Evolutionary conservation across 1,140 invertebrate species (phyloP), one percentile per base, ranked within the genome.

Genomic region (Heliconius hewitsoni): DNA sequence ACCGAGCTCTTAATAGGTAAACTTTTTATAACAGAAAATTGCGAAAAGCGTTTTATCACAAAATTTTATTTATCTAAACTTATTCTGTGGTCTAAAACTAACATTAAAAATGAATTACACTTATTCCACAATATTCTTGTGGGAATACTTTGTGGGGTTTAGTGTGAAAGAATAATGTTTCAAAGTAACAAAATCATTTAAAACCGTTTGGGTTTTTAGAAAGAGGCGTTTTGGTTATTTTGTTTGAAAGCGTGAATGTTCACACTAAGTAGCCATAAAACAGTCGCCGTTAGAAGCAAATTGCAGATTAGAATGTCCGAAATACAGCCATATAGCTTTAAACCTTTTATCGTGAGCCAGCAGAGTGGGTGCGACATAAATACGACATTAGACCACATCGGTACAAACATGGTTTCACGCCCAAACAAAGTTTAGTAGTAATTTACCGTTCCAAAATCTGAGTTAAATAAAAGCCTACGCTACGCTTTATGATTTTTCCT

Each of bases 321-420:
- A 85, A 84, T 85, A 85, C 81, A 82, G 82, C 77, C 82, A 84
- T 81, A 85, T 74, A 84, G 84, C 84, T 84, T 84, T 85, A 85
- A 85, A 82, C 84, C 84, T 85, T 85, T 85, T 85, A 85, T 85
- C 84, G 82, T 80, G 77, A 74, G 34, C 76, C 84, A 71, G 81
- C 84, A 85, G 80, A 79, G 75, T 84, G 72, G 79, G 75, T 71
- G 78, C 73, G 81, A 81, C 81, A 78, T 82, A 85, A 85, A 85
- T 83, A 78, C 82, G 79, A 82, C 78, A 81, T 82, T 78, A 74
- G 79, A 71, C 78, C 77, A 82, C 79, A 78, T 83, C 66, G 82
- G 77, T 78, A 66, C 78, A 77, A 79, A 78, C 52, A 79, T 72
- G 79, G 74, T 79, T 80, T 82, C 78, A 71, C 71, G 71, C 34